Evolutionary conservation across 2,888 invertebrate species (phyloP), one percentile per base, ranked within the genome.

Genomic region (Lingula anatina): DNA sequence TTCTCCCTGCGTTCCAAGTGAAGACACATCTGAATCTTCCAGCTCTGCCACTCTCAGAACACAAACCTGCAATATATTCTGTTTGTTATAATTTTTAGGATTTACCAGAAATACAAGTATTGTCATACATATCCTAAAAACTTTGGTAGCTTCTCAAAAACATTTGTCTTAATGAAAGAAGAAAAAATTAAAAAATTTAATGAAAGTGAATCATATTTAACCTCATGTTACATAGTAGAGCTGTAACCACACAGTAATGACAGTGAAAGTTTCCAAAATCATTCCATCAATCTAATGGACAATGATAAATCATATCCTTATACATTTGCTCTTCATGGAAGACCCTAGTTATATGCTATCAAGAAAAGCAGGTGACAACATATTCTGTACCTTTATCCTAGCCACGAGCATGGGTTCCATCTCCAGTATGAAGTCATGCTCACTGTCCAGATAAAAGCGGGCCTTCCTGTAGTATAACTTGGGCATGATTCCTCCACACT

Each of bases 381-480:
- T 5, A 23, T 5, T 26, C n/a, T 35, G 41, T 47, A 71, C 73
- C 70, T 73, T 74, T 27, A 73, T 60, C 23, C 70, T 59, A 24
- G 67, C 64, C 44, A 61, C 60, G 15, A 53, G 48, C 23, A 53
- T 47, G 12, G 57, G 58, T n/a, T 55, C 53, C 57, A 67, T 67
- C 48, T 70, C 66, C 28, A 75, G 47, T 2, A 70, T 54, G 55
- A 73, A 67, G 51, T 75, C 75, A 56, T 75, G 75, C 44, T 73
- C 71, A 20, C 60, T 52, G 50, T 74, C 74, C 18, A 75, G 56
- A 52, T 63, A 72, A 51, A 73, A 71, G 25, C 71, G 55, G 1
- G 68, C 71, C 1, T 64, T 51, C 9, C 64, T 54, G 37, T 56
- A 60, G 48, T 60, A 62, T 46, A 74, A 55, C 39, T 66, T 64